Conservation (phyloP, 2,113 vertebrate genomes). For the Siniperca knerii region DNA sequence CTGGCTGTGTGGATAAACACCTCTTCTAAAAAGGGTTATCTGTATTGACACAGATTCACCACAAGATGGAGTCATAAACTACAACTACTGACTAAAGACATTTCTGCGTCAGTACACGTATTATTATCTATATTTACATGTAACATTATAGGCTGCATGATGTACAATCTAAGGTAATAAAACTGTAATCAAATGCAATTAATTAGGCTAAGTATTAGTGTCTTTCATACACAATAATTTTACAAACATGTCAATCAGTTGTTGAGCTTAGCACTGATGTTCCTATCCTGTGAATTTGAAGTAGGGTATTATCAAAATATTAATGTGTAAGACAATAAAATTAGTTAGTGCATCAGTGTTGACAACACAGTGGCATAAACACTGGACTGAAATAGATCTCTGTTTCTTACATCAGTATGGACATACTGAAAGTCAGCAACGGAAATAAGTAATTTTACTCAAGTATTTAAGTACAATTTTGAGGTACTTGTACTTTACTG, state of each 20-base stretch:
- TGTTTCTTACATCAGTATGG: neutral
- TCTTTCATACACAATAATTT: neutral
- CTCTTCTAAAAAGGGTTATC: neutral
- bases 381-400: neutral
- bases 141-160: neutral
- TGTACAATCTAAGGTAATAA: neutral
- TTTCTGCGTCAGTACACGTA: neutral
- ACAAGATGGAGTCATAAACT: constrained; percentile 65
- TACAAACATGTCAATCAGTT: neutral
- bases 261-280: neutral
- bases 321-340: neutral
- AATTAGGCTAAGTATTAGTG: neutral
- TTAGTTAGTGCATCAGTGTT: too few species aligned
- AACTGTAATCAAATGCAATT: neutral
- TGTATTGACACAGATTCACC: constrained; percentile 46
- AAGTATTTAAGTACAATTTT: too few species aligned
- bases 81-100: neutral
- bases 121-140: neutral
- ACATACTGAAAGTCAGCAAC: neutral
- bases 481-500: too few species aligned
- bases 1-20: neutral
- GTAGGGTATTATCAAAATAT: neutral
- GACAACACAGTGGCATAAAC: neutral
- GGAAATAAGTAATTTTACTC: too few species aligned
- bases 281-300: neutral